phyloP scores from a whole-genome alignment of 1,140 invertebrate genomes.

The Drosophila seguyi region DNA sequence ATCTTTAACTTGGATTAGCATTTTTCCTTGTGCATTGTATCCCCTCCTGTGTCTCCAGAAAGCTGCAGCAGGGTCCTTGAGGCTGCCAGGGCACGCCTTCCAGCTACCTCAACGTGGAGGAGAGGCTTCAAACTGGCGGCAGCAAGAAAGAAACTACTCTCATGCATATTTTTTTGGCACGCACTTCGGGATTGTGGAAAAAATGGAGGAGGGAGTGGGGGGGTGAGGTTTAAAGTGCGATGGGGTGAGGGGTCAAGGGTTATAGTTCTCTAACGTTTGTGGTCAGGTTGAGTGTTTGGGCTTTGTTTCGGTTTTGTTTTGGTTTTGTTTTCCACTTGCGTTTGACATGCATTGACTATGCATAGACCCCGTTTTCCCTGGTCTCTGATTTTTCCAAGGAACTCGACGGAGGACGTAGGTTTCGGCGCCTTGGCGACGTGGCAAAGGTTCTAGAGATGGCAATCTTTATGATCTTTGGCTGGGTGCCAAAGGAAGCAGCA shows the following conservation, averaged over 20 bases:
- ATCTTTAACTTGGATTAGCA: neutral
- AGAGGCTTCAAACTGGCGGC: constrained; percentile 35
- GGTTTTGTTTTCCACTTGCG: constrained; percentile 67
- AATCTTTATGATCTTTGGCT: constrained; percentile 73
- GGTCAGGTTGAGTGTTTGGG: constrained; percentile 70
- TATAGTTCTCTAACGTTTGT: constrained; percentile 50
- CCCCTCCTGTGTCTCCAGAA: neutral
- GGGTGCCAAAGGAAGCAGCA: constrained; percentile 45
- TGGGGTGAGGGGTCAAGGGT: constrained; percentile 9
- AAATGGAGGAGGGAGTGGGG: neutral
- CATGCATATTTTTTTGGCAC: constrained; percentile 69
- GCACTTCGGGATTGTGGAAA: constrained; percentile 44
- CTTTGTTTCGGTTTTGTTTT: constrained; percentile 63
- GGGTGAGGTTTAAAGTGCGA: neutral
- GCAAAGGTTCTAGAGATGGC: constrained; percentile 59
- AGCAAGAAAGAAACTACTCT: constrained; percentile 36
- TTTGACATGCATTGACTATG: constrained; percentile 80
- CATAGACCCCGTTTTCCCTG: constrained; percentile 41
- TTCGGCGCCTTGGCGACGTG: constrained; percentile 49
- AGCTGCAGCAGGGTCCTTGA: constrained; percentile 15
- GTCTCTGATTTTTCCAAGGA: neutral
- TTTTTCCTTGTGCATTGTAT: constrained; percentile 16
- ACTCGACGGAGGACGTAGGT: neutral
- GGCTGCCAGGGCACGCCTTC: constrained; percentile 38
- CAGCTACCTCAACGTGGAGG: constrained; percentile 44